Evolutionary conservation across 92 coral and sea anemone species (phyloP).

Genomic region (Paragorgia papillata): DNA sequence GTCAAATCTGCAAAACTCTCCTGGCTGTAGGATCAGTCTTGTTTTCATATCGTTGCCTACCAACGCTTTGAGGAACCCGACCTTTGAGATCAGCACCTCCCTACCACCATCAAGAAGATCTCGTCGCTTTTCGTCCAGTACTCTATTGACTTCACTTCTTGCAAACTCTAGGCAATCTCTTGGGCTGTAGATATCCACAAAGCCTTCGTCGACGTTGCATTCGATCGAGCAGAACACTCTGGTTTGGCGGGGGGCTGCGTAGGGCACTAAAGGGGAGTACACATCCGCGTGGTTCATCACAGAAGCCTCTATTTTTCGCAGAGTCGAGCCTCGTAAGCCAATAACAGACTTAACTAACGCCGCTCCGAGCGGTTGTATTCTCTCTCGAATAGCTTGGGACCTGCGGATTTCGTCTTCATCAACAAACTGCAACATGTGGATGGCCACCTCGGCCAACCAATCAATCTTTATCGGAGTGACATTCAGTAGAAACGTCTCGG

Average conservation of each 20-base stretch:
- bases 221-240: conserved; percentile 8
- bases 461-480: conserved; percentile 75
- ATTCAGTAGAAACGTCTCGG: conserved; percentile 72
- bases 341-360: conserved; percentile 29
- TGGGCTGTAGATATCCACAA: conserved; percentile 23
- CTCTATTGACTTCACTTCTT: neutral
- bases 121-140: neutral
- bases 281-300: neutral
- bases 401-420: conserved; percentile 9
- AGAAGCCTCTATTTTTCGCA: conserved; percentile 18
- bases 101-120: conserved; percentile 14
- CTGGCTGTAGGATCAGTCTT: conserved; percentile 14
- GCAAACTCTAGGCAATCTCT: neutral
- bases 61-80: conserved; percentile 15
- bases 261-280: neutral
- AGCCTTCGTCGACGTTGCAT: conserved; percentile 22
- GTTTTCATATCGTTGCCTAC: conserved; percentile 28
- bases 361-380: conserved; percentile 13
- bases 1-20: conserved; percentile 22
- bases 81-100: conserved; percentile 30
- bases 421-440: conserved; percentile 37
- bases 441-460: conserved; percentile 71
- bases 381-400: conserved; percentile 5
- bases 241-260: too few relatives aligned
- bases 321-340: conserved; percentile 24